Percentiles rank a stretch among this genome's conserved stretches.
Evolutionary conservation across 2,797 vertebrate genomes (phyloP).

Genomic region (Acipenser ruthenus): DNA sequence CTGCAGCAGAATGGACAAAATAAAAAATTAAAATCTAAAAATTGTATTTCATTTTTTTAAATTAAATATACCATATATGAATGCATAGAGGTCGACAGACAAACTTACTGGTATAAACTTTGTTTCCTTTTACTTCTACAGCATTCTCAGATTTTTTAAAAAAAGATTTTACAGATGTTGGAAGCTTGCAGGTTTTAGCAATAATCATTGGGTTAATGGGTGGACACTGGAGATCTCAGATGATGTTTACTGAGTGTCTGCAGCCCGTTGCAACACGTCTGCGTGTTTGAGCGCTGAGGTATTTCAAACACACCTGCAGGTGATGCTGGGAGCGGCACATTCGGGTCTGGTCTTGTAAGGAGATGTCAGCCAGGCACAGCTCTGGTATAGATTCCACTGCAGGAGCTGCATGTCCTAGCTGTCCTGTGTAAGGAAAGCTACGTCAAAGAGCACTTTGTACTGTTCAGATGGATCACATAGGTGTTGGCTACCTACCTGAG

Average conservation of each 20-base stretch:
- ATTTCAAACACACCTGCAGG: neutral
- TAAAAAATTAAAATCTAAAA: neutral
- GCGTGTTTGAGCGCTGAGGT: neutral
- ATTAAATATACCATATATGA: too few species aligned
- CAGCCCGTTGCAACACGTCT: neutral
- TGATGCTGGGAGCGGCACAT: neutral
- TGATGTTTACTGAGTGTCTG: neutral
- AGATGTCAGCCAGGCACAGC: neutral
- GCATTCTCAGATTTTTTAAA: neutral
- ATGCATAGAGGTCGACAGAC: neutral
- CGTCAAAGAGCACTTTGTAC: neutral
- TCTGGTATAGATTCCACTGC: neutral
- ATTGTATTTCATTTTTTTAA: neutral
- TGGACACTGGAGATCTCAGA: neutral
- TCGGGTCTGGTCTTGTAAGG: neutral
- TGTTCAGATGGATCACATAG: neutral
- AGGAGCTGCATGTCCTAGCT: neutral
- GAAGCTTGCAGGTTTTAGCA: neutral
- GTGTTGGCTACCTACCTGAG: neutral
- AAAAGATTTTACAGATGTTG: neutral
- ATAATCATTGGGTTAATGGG: constrained; percentile 5
- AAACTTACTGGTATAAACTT: constrained; percentile 3
- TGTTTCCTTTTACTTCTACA: constrained; percentile 22
- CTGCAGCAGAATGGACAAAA: too few species aligned
- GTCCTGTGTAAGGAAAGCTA: neutral